Evolutionary conservation across 2,113 vertebrate genomes (phyloP).

Genomic region (Leptobrachium leishanense): DNA sequence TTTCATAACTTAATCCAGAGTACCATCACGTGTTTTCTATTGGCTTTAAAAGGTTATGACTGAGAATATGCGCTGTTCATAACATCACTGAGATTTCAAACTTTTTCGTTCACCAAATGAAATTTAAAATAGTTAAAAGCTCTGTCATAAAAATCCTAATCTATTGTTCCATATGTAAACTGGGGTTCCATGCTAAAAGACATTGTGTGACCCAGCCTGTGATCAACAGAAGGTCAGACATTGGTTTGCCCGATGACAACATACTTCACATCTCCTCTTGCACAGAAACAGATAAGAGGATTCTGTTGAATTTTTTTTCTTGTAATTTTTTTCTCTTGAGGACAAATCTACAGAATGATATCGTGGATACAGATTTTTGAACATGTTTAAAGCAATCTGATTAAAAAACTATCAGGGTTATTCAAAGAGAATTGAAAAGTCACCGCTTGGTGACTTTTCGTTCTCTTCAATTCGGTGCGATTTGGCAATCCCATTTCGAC

Average conservation of each 20-base stretch:
- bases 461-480: too few species aligned
- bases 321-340: neutral
- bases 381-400: too few species aligned
- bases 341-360: too few species aligned
- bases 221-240: constrained; percentile 42
- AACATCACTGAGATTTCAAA: constrained; percentile 67
- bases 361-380: too few species aligned
- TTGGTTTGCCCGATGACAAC: constrained; percentile 48
- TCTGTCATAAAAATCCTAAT: constrained; percentile 59
- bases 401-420: too few species aligned
- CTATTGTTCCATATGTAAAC: neutral
- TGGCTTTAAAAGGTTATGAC: constrained; percentile 74
- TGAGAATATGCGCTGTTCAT: constrained; percentile 61
- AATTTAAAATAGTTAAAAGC: constrained; percentile 54
- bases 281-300: neutral
- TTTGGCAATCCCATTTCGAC: too few species aligned
- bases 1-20: too few species aligned
- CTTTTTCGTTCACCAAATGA: constrained; percentile 60
- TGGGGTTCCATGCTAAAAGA: neutral
- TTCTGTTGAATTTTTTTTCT: constrained; percentile 4
- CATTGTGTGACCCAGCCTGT: constrained; percentile 1
- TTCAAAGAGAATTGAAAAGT: too few species aligned
- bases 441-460: too few species aligned
- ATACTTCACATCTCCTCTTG: neutral
- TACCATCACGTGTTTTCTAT: too few species aligned